These are phyloP conservation scores for Thunnus maccoyii DNA, from an alignment of 2,113 vertebrate species.

Conservation along the genomic window DNA sequence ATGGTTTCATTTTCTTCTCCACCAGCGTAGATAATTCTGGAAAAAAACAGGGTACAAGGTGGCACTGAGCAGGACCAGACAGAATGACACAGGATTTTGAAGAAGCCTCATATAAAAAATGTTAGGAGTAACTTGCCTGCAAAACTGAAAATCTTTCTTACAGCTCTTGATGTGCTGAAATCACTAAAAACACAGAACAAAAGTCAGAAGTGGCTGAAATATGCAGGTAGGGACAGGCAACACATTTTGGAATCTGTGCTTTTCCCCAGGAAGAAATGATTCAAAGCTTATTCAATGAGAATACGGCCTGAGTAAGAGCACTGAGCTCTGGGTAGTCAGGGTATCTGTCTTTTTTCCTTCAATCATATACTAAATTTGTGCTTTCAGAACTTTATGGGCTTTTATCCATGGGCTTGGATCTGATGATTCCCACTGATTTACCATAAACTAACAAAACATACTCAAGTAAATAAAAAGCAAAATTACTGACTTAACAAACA, in stretches of 20 bases:
- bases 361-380: not conserved
- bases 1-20: constrained; percentile 7
- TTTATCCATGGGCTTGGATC: not conserved
- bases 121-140: not conserved
- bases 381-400: not conserved
- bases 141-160: not conserved
- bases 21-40: not conserved
- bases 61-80: not conserved
- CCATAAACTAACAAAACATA: too few species aligned
- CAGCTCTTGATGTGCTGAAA: constrained; percentile 11
- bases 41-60: not conserved
- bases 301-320: not conserved
- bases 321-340: too few species aligned
- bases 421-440: too few species aligned
- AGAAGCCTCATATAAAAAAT: not conserved
- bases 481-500: too few species aligned
- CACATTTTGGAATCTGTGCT: not conserved
- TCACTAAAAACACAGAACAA: not conserved
- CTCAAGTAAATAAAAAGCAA: too few species aligned
- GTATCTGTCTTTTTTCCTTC: not conserved
- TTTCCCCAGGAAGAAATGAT: not conserved
- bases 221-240: not conserved
- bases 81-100: constrained; percentile 2
- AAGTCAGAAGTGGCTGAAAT: not conserved
- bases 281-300: not conserved